Evolutionary conservation across 2,888 invertebrate species (phyloP), one percentile per base, ranked within the genome.

Genomic region (Meganola albula): DNA sequence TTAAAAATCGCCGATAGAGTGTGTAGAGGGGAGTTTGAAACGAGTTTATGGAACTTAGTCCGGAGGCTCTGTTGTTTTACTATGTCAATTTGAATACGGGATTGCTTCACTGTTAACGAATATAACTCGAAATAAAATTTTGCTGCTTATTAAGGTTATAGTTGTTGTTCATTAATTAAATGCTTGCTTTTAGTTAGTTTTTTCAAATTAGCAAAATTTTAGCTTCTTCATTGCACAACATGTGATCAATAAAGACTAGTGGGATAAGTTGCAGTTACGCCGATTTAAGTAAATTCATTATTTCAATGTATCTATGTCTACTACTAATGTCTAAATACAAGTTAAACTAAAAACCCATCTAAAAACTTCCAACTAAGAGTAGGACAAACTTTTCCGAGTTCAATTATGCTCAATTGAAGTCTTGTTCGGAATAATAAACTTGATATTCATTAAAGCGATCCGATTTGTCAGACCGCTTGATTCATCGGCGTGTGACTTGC

Each of bases 1-100:
- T 85, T 85, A 85, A 85, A 84, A 85, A 85, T 85, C 79, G 80
- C 80, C 85, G 77, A 85, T 85, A 79, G 80, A 83, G 82, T 82
- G 79, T 85, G 83, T 82, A 74, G 78, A 76, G 76, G 73, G 76
- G 79, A 80, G 82, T 79, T 82, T 48, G 71, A 59, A 82, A 78
- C 78, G 83, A 84, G 82, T 83, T 84, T 77, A 77, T 77, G 71
- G 70, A 83, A 83, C 82, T 85, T 80, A 69, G 69, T 74, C 72
- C 64, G 66, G 74, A 69, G 71, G 66, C 76, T 72, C 70, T 75
- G 79, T 82, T 83, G 83, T 84, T 82, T 75, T 76, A 82, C 82
- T 77, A 73, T 83, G 84, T 83, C 82, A 83, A 82, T 84, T 85
- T 83, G 82, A 80, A 82, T 82, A 77, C 79, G 75, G 68, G 74